Evolutionary conservation across 2,113 vertebrate genomes (phyloP).

Genomic region (Scomber scombrus): DNA sequence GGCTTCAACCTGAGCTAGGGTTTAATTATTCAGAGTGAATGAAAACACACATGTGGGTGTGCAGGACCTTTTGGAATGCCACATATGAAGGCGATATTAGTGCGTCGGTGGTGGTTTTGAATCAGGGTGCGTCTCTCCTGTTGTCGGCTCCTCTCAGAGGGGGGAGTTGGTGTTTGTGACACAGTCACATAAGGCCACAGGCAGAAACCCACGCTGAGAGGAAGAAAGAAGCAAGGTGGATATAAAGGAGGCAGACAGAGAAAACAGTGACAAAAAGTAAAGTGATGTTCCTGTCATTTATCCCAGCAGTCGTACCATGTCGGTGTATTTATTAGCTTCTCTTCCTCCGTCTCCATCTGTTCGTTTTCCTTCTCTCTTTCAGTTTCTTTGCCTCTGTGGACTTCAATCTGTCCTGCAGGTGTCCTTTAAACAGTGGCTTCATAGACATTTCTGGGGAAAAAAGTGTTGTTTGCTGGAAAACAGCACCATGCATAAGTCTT

Average conservation of each 20-base stretch:
- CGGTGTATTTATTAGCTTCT: slow-evolving; percentile 33
- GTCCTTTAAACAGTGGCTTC: slow-evolving; percentile 39
- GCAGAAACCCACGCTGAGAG: slow-evolving; percentile 55
- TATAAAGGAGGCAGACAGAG: slow-evolving; percentile 19
- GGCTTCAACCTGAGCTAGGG: too few species aligned
- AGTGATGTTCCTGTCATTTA: slow-evolving; percentile 65
- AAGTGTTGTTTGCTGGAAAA: slow-evolving; percentile 28
- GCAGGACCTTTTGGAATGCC: background rate
- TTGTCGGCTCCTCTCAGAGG: slow-evolving; percentile 16
- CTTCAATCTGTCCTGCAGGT: slow-evolving; percentile 37
- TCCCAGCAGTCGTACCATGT: slow-evolving; percentile 68
- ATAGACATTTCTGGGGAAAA: background rate
- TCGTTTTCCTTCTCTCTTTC: background rate
- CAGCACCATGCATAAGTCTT: too few species aligned
- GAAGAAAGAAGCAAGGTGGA: slow-evolving; percentile 35
- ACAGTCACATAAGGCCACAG: slow-evolving; percentile 55
- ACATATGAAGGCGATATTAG: background rate
- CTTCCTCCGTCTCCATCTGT: slow-evolving; percentile 6
- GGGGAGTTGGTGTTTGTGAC: slow-evolving; percentile 64
- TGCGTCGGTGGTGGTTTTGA: background rate
- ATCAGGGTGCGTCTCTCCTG: background rate
- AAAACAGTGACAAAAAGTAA: slow-evolving; percentile 38
- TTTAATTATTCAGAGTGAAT: too few species aligned
- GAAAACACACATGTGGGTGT: too few species aligned
- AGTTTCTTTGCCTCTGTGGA: slow-evolving; percentile 1